A percentile compares a stretch with the other conserved stretches of the same genome.
phyloP scores from a whole-genome alignment of 2,888 invertebrate genomes.

The Mesorhabditis spiculigera region DNA sequence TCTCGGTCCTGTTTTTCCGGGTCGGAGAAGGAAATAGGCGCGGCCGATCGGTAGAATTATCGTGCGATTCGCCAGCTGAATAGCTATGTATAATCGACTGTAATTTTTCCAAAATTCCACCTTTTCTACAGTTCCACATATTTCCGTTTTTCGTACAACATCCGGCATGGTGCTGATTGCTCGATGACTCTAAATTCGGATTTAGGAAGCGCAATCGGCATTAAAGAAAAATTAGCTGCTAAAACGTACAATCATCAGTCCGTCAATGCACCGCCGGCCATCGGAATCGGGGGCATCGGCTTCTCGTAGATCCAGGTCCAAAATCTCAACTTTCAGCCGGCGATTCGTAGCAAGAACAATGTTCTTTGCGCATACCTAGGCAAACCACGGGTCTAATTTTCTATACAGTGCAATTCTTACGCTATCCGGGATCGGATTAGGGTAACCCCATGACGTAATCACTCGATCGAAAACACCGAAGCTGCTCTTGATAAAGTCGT shows the following conservation, averaged over 20 bases:
- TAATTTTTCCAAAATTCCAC: not conserved
- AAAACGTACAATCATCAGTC: not conserved
- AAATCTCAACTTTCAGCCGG: constrained; percentile 29
- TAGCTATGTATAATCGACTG: not conserved
- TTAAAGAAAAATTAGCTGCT: not conserved
- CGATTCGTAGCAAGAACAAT: constrained; percentile 59
- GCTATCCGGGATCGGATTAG: constrained; percentile 75
- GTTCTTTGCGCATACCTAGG: constrained; percentile 70
- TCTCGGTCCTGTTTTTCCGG: no score
- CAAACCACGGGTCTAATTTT: constrained; percentile 2
- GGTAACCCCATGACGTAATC: constrained; percentile 74
- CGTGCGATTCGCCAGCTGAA: not conserved
- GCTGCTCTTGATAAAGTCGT: constrained; percentile 45
- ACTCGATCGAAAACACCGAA: constrained; percentile 25
- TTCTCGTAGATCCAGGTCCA: constrained; percentile 41
- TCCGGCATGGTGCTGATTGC: not conserved
- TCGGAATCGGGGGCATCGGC: constrained; percentile 14
- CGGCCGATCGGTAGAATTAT: not conserved
- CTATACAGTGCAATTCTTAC: constrained; percentile 61
- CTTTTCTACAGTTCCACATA: not conserved
- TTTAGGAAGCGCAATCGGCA: not conserved
- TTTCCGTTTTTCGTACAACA: not conserved
- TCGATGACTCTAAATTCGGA: not conserved
- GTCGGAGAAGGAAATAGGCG: no score
- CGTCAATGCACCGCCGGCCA: constrained; percentile 11